These are phyloP conservation scores for Auanema freiburgensis DNA, from an alignment of 2,888 invertebrate species.

Conservation along the genomic window DNA sequence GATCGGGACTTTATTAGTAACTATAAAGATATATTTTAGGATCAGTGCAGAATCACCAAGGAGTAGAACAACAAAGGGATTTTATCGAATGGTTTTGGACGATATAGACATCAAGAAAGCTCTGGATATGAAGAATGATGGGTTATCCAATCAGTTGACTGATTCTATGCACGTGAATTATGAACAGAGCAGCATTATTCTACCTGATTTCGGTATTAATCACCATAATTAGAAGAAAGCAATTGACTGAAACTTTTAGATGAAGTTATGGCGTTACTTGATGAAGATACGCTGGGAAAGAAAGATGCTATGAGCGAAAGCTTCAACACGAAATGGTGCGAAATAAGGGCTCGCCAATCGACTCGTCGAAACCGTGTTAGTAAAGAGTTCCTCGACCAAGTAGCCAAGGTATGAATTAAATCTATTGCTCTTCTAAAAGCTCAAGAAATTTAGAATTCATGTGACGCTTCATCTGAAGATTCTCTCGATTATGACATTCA, in stretches of 20 bases:
- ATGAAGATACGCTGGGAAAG: constrained; percentile 15
- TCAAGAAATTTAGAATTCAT: constrained; percentile 33
- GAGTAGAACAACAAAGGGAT: constrained; percentile 21
- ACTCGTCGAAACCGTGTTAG: constrained; percentile 22
- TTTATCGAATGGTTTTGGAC: constrained; percentile 39
- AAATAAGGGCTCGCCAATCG: constrained; percentile 34
- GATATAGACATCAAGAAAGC: constrained; percentile 37
- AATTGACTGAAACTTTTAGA: constrained; percentile 30
- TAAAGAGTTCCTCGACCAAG: constrained; percentile 32
- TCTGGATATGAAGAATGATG: constrained; percentile 23
- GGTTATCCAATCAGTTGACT: constrained; percentile 28
- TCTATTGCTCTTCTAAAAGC: too few species aligned
- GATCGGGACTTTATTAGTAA: too few species aligned
- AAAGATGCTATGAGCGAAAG: constrained; percentile 28
- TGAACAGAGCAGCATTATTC: constrained; percentile 23
- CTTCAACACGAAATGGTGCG: constrained; percentile 49
- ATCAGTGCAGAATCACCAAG: too few species aligned
- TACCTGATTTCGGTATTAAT: constrained; percentile 44
- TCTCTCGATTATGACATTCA: constrained; percentile 42
- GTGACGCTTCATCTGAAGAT: constrained; percentile 52
- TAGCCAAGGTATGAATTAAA: constrained; percentile 29
- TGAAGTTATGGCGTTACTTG: constrained; percentile 45
- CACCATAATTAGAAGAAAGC: constrained; percentile 7
- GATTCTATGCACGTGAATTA: constrained; percentile 52
- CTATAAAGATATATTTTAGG: too few species aligned